phyloP scores from a whole-genome alignment of 2,888 invertebrate species.

The Tenthredo amoena region DNA sequence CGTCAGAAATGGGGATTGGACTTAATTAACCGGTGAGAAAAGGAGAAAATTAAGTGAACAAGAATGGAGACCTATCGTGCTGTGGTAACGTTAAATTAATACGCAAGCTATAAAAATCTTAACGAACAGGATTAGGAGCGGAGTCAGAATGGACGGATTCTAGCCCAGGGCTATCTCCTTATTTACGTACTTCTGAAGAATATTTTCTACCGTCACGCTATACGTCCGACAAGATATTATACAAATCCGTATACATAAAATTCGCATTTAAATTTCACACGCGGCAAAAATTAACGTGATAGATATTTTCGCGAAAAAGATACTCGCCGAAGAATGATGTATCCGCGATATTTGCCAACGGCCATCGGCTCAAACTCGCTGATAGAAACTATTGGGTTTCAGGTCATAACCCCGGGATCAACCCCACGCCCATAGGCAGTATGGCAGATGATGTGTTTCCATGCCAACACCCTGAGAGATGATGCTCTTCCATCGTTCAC shows the following conservation, averaged over 20 bases:
- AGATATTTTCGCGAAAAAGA: neutral
- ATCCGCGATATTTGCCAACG: constrained; percentile 8
- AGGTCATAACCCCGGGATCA: constrained; percentile 31
- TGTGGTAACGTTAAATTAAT: constrained; percentile 23
- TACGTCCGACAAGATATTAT: neutral
- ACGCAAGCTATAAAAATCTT: constrained; percentile 15
- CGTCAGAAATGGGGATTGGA: neutral
- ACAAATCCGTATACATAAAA: neutral
- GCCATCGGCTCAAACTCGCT: constrained; percentile 28
- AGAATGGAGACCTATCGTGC: neutral
- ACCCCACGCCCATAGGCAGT: constrained; percentile 66
- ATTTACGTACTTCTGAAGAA: neutral
- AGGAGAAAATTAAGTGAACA: neutral
- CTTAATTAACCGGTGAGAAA: neutral
- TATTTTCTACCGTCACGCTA: neutral
- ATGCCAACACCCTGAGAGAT: constrained; percentile 42
- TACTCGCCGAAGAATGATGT: neutral
- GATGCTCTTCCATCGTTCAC: neutral
- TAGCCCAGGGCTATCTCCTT: neutral
- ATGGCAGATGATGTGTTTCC: constrained; percentile 67
- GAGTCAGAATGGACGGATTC: neutral
- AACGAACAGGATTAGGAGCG: neutral
- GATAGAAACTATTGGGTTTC: constrained; percentile 48
- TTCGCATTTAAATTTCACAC: neutral
- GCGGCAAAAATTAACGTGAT: neutral